Evolutionary conservation across 2,888 invertebrate genomes (phyloP).

Genomic region (Clunio marinus): DNA sequence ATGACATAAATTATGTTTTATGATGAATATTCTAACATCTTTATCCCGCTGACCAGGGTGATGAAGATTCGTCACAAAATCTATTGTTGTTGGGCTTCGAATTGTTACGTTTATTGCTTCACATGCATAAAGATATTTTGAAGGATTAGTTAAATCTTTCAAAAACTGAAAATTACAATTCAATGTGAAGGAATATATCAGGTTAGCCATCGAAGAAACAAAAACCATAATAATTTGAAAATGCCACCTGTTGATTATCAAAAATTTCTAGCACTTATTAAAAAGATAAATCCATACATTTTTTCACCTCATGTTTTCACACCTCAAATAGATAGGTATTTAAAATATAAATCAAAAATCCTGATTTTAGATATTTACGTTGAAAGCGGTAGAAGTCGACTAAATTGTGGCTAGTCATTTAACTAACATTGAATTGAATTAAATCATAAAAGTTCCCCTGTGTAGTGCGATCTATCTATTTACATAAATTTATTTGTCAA

Average conservation of each 20-base stretch:
- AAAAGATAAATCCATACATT: no score
- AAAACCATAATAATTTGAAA: no score
- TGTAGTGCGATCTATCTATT: no score
- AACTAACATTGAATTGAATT: conserved; percentile 1
- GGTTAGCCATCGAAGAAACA: no score
- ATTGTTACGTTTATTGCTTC: conserved; percentile 11
- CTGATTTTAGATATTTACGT: not conserved
- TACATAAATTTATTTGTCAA: no score
- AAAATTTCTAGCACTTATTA: no score
- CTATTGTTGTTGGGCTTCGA: not conserved
- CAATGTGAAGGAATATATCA: not conserved
- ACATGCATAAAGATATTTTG: not conserved
- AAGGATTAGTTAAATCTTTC: not conserved
- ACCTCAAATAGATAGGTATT: no score
- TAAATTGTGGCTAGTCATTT: not conserved
- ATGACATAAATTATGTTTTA: conserved; percentile 1
- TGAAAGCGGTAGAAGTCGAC: not conserved
- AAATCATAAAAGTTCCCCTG: conserved; percentile 1
- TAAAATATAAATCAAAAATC: no score
- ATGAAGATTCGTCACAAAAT: conserved; percentile 18
- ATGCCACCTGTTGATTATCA: no score
- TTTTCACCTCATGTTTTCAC: no score
- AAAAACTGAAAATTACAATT: conserved; percentile 12
- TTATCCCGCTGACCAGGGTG: not conserved
- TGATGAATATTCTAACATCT: not conserved